phyloP scores from a whole-genome alignment of 1,140 invertebrate species.

The Cataglyphis hispanica region DNA sequence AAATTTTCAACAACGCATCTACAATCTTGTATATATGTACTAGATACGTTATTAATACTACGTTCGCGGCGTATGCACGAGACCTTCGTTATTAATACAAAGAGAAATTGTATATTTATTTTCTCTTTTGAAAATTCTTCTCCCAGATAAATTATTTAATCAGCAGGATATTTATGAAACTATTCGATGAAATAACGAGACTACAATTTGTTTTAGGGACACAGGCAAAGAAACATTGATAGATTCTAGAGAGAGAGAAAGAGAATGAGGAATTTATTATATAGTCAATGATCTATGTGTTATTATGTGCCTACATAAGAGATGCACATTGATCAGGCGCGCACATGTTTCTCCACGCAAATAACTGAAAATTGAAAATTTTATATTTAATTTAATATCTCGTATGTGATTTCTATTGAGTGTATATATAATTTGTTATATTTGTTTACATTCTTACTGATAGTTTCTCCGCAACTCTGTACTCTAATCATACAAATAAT shows the following conservation, averaged over 20 bases:
- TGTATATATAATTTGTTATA: background rate
- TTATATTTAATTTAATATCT: constrained; percentile 5
- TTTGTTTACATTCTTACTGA: constrained; percentile 11
- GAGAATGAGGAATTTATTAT: constrained; percentile 30
- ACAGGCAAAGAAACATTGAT: background rate
- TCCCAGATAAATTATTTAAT: no score
- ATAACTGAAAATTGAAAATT: constrained; percentile 23
- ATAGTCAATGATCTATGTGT: background rate
- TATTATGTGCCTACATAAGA: constrained; percentile 23
- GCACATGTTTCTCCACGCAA: background rate
- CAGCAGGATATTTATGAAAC: background rate
- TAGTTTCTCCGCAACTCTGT: background rate
- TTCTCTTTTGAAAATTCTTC: no score
- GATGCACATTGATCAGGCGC: constrained; percentile 13
- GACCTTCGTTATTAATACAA: no score
- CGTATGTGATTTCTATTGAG: background rate
- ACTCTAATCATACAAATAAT: background rate
- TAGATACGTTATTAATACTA: no score
- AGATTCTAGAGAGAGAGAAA: background rate
- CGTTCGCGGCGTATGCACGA: no score
- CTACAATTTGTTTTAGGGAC: background rate
- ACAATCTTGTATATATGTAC: no score
- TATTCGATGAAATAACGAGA: background rate
- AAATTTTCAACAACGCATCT: no score
- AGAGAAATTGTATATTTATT: no score